Base-by-base conservation (phyloP, 2,113 vertebrate species). In the Cynocephalus volans region DNA sequence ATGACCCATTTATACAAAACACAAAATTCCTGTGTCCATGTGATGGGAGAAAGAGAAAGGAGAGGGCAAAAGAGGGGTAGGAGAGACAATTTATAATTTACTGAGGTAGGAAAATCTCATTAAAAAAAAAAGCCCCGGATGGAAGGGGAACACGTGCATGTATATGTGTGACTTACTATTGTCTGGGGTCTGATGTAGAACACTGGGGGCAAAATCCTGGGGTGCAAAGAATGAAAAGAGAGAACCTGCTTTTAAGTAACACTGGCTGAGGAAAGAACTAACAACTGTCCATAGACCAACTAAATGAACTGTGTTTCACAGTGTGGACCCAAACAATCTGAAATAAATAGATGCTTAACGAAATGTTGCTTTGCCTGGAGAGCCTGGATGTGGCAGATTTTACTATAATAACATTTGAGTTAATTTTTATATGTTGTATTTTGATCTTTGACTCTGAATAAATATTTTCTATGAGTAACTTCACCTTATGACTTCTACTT, bases 371-470 rank as follows among this genome's bases (percentile, higher is more conserved):
- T 90, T 93, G 11, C 50, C 60, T 93, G 3, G n/a, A 86, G 9
- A 72, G 21, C n/a, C 28, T 31, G 36, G 81, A 88, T 70, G 50
- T 81, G 13, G 81, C 52, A 31, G 52, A 69, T 94, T 93, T 95
- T 81, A 77, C 26, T 1, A 9, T 77, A 80, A 15, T 50, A 93
- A 91, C 62, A 72, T 8, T 96, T 77, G 85, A 81, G 19, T 83
- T 92, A 86, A 85, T 92, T 94, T 93, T 95, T 75, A 24, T 95
- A 84, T 94, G 79, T 83, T 87, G n/a, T 36, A 95, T 50, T 97
- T 96, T 96, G 48, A 75, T 90, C 64, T 97, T 92, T 97, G 91
- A 88, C 80, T 76, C 72, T 87, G 92, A 96, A 64, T 83, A 96
- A 73, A 36, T 48, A 80, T 86, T 96, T 94, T 96, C 56, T 89